phyloP scores from a whole-genome alignment of 2,797 vertebrate species.

The Anniella stebbinsi region DNA sequence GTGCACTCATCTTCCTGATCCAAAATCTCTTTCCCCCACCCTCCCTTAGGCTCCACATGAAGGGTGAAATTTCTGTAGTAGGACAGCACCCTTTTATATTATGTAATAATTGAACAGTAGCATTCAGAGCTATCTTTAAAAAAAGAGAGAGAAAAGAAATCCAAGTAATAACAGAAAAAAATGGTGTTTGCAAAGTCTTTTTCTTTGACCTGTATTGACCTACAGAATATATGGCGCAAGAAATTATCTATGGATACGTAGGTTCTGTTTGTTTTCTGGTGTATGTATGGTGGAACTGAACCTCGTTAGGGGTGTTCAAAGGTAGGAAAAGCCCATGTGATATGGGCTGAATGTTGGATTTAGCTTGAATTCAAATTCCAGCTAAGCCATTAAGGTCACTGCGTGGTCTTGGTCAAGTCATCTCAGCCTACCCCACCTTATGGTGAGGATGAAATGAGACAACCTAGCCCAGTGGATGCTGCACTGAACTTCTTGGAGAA shows the following conservation, averaged over 20 bases:
- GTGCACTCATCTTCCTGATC: neutral
- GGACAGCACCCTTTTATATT: neutral
- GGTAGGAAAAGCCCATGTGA: neutral
- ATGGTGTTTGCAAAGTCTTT: neutral
- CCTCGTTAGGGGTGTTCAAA: neutral
- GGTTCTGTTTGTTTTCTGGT: neutral
- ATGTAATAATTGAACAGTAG: neutral
- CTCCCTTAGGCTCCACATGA: neutral
- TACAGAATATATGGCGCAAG: neutral
- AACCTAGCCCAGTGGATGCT: neutral
- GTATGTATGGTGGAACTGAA: neutral
- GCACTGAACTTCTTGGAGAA: neutral
- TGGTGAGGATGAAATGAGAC: neutral
- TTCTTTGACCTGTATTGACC: neutral
- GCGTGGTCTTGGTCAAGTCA: neutral
- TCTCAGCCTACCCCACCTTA: neutral
- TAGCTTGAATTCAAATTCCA: neutral
- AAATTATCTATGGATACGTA: neutral
- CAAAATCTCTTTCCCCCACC: neutral
- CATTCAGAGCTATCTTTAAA: neutral
- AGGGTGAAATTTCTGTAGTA: neutral
- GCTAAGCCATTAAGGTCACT: neutral
- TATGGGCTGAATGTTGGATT: neutral
- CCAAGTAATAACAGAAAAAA: neutral
- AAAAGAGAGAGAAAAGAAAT: too few relatives aligned